Conservation (phyloP, 2,113 vertebrate genomes). For the Lasiurus cinereus region DNA sequence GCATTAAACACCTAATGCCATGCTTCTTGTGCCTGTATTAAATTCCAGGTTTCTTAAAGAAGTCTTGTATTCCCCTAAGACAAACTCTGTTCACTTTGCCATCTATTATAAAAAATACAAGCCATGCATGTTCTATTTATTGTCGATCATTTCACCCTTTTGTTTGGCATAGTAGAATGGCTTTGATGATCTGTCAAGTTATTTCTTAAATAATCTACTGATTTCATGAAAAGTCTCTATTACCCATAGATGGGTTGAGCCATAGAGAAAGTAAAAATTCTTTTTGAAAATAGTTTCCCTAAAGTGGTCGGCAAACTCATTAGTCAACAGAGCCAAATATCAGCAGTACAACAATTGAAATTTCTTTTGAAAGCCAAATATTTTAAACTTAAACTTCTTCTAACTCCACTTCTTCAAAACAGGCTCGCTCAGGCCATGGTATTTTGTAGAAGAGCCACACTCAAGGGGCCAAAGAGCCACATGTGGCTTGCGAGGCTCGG, state of each 20-base stretch:
- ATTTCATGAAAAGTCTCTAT: slow-evolving; percentile 34
- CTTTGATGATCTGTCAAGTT: slow-evolving; percentile 54
- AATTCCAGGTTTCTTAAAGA: slow-evolving; percentile 46
- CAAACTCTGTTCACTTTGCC: not conserved
- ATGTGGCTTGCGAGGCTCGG: too few relatives aligned
- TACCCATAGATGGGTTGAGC: not conserved
- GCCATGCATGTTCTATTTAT: not conserved
- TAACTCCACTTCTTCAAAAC: too few relatives aligned
- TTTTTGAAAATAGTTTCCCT: slow-evolving; percentile 9
- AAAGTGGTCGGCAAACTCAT: too few relatives aligned
- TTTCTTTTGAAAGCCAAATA: too few relatives aligned
- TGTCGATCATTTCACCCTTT: slow-evolving; percentile 68
- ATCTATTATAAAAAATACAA: not conserved
- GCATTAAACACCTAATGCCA: slow-evolving; percentile 3
- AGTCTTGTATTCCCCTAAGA: slow-evolving; percentile 36
- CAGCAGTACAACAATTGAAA: too few relatives aligned
- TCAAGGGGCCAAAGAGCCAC: too few relatives aligned
- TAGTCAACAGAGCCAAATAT: too few relatives aligned
- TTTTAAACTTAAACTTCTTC: too few relatives aligned
- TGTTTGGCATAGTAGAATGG: not conserved
- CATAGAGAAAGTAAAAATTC: not conserved
- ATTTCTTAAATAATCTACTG: slow-evolving; percentile 27
- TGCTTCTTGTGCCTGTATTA: slow-evolving; percentile 34
- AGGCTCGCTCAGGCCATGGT: too few relatives aligned
- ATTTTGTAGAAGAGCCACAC: too few relatives aligned